Evolutionary conservation across 1,140 invertebrate species (phyloP).

Genomic region (Tetramorium alpestre): DNA sequence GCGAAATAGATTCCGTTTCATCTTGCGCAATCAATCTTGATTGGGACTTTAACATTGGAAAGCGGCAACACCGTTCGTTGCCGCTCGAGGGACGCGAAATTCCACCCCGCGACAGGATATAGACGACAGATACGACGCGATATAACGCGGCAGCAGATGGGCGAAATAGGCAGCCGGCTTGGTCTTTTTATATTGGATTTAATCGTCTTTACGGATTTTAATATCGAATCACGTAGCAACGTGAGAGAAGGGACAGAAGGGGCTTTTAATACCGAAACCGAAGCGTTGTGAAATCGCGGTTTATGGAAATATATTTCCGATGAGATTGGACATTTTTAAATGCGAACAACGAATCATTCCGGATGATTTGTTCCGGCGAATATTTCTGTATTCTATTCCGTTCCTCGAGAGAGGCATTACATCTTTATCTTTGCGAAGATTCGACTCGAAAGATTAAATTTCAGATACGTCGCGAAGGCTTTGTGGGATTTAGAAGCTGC

Average conservation of each 20-base stretch:
- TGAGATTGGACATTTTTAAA: conserved; percentile 45
- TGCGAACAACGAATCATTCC: conserved; percentile 19
- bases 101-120: conserved; percentile 9
- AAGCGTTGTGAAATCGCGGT: neutral
- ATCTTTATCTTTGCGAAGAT: conserved; percentile 12
- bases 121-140: conserved; percentile 11
- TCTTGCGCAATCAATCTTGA: conserved; percentile 78
- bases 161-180: neutral
- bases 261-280: neutral
- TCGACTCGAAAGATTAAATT: conserved; percentile 42
- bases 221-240: conserved; percentile 24
- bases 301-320: conserved; percentile 43
- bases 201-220: conserved; percentile 56
- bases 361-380: neutral
- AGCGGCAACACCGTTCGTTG: neutral
- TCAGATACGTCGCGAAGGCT: conserved; percentile 20
- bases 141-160: conserved; percentile 27
- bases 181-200: conserved; percentile 23
- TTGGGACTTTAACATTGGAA: conserved; percentile 75
- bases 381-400: neutral
- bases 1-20: conserved; percentile 77
- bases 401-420: neutral
- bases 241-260: neutral
- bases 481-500: conserved; percentile 52
- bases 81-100: conserved; percentile 47